Evolutionary conservation across 2,797 vertebrate species (phyloP).

Genomic region (Spondyliosoma cantharus): DNA sequence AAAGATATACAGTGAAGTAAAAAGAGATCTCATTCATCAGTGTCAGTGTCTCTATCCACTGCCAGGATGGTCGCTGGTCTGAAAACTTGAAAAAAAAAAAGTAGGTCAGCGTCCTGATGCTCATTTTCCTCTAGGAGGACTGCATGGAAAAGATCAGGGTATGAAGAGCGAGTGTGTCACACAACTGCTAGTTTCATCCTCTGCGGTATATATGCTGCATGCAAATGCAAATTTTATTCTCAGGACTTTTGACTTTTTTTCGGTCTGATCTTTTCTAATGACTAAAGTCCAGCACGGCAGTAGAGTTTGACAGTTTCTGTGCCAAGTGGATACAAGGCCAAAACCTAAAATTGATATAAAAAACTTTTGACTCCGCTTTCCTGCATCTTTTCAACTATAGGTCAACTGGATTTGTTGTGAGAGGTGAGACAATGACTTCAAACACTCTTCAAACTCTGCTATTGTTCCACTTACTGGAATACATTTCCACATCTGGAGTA

Average conservation of each 20-base stretch:
- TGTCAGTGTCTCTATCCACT: neutral
- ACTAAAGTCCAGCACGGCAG: neutral
- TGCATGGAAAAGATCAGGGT: neutral
- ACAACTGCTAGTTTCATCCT: neutral
- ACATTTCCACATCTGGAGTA: neutral
- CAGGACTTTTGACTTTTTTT: neutral
- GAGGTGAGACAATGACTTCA: too few relatives aligned
- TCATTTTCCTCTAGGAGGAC: conserved; percentile 1
- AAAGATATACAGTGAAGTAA: neutral
- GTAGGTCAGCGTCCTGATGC: neutral
- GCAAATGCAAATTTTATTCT: neutral
- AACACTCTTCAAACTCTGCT: neutral
- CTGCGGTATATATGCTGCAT: neutral
- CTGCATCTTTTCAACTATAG: neutral
- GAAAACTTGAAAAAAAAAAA: conserved; percentile 1
- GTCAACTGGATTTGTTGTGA: neutral
- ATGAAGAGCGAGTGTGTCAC: neutral
- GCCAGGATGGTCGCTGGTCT: neutral
- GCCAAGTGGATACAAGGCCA: neutral
- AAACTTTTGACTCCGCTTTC: neutral
- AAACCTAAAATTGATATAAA: neutral
- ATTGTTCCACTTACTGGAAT: neutral
- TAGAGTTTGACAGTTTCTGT: neutral
- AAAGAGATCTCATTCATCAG: neutral
- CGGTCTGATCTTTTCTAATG: neutral